Base-by-base conservation (phyloP, 2,113 vertebrate genomes). In the Tursiops truncatus region DNA sequence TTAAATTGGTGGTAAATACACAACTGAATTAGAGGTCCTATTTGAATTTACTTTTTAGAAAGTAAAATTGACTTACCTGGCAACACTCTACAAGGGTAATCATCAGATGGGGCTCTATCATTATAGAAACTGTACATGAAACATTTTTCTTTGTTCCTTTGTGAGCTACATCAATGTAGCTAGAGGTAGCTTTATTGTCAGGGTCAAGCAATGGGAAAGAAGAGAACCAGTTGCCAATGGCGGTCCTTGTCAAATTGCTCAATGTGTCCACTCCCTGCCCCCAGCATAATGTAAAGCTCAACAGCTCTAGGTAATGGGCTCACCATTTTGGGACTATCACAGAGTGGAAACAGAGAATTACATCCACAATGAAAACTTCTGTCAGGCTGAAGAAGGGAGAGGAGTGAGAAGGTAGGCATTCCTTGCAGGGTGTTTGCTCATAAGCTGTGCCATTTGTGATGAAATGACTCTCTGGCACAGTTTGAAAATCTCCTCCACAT, bases 51-150 rank as follows among this genome's bases (percentile, higher is more conserved):
- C 53, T 41, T 62, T 77, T 91, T 58, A 60, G 47, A 96, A 87
- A 82, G 41, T 33, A 81, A 90, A 94, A 68, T 93, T 91, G 44
- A 91, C 86, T 91, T 91, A 85, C 60, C 53, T 83, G 53, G 53
- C 38, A 70, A 56, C 23, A 94, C 17, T 65, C 31, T 36, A 56
- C 2, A 47, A 9, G 23, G 41, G 17, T 56, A 63, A 73, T 89
- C 12, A 71, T 89, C 33, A 82, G 36, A 79, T 60, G n/a, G 13
- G 36, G 5, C 36, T 67, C 2, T 73, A 28, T 77, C 15, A 41
- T 89, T 93, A 89, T 17, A 8, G 21, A 77, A 83, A 93, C 13
- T 38, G 5, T 56, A 70, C 47, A 62, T 4, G 50, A 38, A 88
- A 65, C 56, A 65, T 73, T 9, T 93, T 81, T 73, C 53, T 93